These are phyloP conservation scores for Anabas testudineus DNA, from an alignment of 2,797 vertebrate genomes.

Conservation along the genomic window DNA sequence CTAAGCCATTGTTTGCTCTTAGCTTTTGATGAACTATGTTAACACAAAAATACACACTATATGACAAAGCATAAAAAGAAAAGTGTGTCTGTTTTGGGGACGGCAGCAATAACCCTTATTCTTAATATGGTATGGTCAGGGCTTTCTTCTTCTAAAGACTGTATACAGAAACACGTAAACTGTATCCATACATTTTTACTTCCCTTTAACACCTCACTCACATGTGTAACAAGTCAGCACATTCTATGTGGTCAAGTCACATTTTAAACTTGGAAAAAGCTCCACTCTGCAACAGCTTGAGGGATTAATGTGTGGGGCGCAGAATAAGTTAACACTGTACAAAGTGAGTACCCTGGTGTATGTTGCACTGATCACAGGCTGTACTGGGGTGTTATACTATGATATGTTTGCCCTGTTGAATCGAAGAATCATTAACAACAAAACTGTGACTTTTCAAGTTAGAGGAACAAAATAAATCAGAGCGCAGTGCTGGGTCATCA, in stretches of 20 bases:
- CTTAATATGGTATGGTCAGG: constrained; percentile 1
- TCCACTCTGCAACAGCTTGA: background rate
- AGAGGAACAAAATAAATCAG: background rate
- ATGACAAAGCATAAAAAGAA: constrained; percentile 9
- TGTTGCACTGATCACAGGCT: background rate
- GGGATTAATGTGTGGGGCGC: background rate
- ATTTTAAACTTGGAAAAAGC: background rate
- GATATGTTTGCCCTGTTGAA: constrained; percentile 4
- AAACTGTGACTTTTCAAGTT: background rate
- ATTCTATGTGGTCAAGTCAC: background rate
- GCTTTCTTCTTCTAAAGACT: background rate
- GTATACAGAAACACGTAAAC: background rate
- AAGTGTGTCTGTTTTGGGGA: background rate
- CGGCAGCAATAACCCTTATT: constrained; percentile 4
- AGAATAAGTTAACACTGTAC: background rate
- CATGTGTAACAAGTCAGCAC: background rate
- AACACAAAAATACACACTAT: constrained; percentile 2
- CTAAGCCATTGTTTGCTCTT: background rate
- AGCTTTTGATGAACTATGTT: background rate
- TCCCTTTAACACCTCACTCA: background rate
- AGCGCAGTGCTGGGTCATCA: background rate
- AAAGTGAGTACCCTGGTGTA: background rate
- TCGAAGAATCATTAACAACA: constrained; percentile 3
- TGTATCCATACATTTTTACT: background rate
- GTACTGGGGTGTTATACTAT: background rate